These are phyloP conservation scores for Crocodylus rhombifer DNA, from an alignment of 2,797 vertebrate genomes.

Conservation along the genomic window DNA sequence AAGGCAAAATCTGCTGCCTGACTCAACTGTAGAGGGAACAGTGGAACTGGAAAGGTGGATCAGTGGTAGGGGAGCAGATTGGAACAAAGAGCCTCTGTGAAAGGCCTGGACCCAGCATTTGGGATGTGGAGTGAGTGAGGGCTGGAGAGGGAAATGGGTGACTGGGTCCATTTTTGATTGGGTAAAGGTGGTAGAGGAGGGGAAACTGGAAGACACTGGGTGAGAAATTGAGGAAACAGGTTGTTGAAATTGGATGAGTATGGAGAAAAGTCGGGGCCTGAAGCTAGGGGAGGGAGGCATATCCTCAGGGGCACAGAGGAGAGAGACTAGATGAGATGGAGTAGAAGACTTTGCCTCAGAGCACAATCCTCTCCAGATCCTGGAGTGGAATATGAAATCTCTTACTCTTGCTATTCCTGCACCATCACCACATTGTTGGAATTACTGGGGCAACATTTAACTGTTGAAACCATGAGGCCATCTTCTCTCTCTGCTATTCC, in stretches of 20 bases:
- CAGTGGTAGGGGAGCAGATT: background rate
- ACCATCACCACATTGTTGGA: too few relatives aligned
- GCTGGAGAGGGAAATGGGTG: background rate
- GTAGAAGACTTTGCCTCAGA: too few relatives aligned
- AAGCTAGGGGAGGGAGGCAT: background rate
- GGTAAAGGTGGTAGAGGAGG: background rate
- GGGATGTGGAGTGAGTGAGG: background rate
- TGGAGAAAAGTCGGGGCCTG: background rate
- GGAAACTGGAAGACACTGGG: background rate
- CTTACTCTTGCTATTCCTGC: too few relatives aligned
- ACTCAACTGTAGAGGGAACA: background rate
- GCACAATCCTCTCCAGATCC: too few relatives aligned
- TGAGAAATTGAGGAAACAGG: background rate
- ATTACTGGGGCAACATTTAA: background rate
- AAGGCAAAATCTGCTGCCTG: background rate
- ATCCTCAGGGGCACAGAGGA: too few relatives aligned
- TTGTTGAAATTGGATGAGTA: background rate
- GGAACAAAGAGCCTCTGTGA: background rate
- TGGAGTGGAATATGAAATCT: too few relatives aligned
- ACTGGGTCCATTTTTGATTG: background rate
- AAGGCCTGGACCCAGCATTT: fast-evolving
- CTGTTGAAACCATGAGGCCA: background rate
- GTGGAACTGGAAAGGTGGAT: background rate
- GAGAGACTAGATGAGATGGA: too few relatives aligned
- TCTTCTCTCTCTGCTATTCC: background rate